Evolutionary conservation across 2,888 invertebrate species (phyloP).

Genomic region (Nebria salina): DNA sequence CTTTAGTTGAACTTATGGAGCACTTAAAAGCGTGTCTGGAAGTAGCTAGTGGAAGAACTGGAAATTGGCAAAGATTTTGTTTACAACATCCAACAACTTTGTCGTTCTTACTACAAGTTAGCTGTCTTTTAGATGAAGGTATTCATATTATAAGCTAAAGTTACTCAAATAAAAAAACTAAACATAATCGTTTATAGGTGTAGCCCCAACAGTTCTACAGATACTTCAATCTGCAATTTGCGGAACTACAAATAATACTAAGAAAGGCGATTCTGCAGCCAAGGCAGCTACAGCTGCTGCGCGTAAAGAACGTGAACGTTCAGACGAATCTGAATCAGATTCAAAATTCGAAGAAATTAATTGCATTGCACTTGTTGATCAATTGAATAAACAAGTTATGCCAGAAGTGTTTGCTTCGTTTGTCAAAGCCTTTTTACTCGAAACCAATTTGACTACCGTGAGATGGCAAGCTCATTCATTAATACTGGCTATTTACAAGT

Average conservation of each 20-base stretch:
- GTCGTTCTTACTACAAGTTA: conserved; percentile 83
- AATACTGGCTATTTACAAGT: conserved; percentile 82
- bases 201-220: conserved; percentile 90
- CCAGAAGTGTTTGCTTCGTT: conserved; percentile 76
- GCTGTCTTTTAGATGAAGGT: conserved; percentile 88
- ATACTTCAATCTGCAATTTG: conserved; percentile 91
- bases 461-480: conserved; percentile 96
- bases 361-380: conserved; percentile 74
- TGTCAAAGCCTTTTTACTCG: conserved; percentile 88
- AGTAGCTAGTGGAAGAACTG: conserved; percentile 88
- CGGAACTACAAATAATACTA: conserved; percentile 56
- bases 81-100: conserved; percentile 77
- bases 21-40: conserved; percentile 94
- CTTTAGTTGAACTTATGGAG: conserved; percentile 92
- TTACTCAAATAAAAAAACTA: background rate
- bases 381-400: conserved; percentile 74
- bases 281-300: conserved; percentile 49
- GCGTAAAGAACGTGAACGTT: conserved; percentile 72
- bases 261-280: conserved; percentile 50
- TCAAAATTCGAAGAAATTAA: conserved; percentile 74
- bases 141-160: conserved; percentile 23
- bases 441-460: conserved; percentile 91
- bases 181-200: conserved; percentile 61
- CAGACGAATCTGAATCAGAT: conserved; percentile 73
- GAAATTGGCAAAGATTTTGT: conserved; percentile 96